A percentile compares a stretch with the other conserved stretches of the same genome.
Conservation (phyloP, 1,140 invertebrate genomes). For the Orius laevigatus region DNA sequence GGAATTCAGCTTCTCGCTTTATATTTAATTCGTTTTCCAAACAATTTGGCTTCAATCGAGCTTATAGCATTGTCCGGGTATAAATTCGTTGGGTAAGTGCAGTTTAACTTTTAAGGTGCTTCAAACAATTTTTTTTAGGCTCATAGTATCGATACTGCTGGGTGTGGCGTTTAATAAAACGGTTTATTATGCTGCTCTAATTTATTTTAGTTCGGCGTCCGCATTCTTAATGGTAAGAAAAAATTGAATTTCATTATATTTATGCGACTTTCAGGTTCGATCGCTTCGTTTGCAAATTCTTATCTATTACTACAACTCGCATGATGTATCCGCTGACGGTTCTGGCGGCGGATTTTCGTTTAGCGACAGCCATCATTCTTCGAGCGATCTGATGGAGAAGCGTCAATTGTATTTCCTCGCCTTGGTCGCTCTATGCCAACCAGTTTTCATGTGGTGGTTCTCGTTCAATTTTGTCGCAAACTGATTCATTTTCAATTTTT, state of each 20-base stretch:
- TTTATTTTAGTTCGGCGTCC: constrained; percentile 74
- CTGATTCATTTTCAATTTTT: too few species aligned
- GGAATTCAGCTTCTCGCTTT: constrained; percentile 66
- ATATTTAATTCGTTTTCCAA: constrained; percentile 79
- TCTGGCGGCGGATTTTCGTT: constrained; percentile 24
- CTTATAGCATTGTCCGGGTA: constrained; percentile 85
- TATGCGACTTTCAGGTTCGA: too few species aligned
- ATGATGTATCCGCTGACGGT: constrained; percentile 45
- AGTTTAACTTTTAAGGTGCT: too few species aligned
- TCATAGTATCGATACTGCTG: constrained; percentile 60
- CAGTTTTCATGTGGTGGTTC: constrained; percentile 88
- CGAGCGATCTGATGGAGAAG: constrained; percentile 37
- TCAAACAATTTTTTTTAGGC: too few species aligned
- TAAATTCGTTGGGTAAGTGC: constrained; percentile 93
- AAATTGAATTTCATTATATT: too few species aligned
- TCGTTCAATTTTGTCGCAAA: constrained; percentile 38
- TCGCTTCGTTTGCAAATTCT: constrained; percentile 29
- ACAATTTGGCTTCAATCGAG: constrained; percentile 75
- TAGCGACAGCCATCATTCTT: too few species aligned
- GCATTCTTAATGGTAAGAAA: too few species aligned
- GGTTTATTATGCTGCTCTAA: constrained; percentile 64
- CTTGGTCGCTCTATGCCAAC: constrained; percentile 75
- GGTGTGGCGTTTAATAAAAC: constrained; percentile 56
- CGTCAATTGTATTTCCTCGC: constrained; percentile 80
- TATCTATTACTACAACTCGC: constrained; percentile 69